phyloP scores from a whole-genome alignment of 2,797 vertebrate genomes.

The Syndactyla subalaris region DNA sequence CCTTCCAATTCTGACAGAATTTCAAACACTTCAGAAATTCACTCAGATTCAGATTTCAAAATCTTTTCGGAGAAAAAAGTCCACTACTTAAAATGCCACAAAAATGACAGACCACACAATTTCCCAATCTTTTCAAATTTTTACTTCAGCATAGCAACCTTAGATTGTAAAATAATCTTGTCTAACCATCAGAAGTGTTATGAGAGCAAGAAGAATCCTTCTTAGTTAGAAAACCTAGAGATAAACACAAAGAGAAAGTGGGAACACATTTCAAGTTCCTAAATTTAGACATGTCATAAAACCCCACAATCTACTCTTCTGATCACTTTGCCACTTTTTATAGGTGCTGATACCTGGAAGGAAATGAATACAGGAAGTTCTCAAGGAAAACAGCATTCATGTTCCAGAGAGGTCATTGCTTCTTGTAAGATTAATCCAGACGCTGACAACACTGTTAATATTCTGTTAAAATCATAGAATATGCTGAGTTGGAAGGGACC shows the following conservation, averaged over 20 bases:
- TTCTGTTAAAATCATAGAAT: neutral
- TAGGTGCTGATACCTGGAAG: neutral
- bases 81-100: slow-evolving; percentile 23
- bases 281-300: neutral
- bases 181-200: neutral
- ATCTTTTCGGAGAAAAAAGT: slow-evolving; percentile 20
- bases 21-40: neutral
- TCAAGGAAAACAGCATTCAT: neutral
- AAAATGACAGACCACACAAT: neutral
- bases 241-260: neutral
- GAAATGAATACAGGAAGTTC: neutral
- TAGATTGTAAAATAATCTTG: neutral
- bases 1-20: neutral
- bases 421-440: neutral
- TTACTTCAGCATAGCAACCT: neutral
- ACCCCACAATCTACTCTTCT: neutral
- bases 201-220: neutral
- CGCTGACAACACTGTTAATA: neutral
- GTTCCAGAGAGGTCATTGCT: neutral
- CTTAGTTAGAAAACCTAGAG: neutral
- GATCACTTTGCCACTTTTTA: neutral
- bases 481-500: neutral
- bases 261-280: neutral
- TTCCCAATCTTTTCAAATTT: neutral
- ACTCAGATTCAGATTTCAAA: slow-evolving; percentile 37